Base-by-base conservation (phyloP, 2,888 invertebrate species). In the Ceramica pisi region DNA sequence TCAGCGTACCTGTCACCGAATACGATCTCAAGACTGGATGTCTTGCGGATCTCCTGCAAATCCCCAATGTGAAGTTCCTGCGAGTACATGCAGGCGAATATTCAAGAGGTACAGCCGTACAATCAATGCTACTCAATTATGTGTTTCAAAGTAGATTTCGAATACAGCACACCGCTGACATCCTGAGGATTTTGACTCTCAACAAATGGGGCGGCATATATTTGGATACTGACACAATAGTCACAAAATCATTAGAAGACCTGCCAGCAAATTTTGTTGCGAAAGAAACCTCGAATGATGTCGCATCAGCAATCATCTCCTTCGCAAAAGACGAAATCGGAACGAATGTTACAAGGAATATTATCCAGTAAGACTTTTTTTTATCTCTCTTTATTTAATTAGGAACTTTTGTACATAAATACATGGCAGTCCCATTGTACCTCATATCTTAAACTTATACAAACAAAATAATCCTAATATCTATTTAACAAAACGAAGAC, bases 191-290 rank as follows among this genome's bases (percentile, higher is more conserved):
- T 80, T 87, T 97, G 46, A 97, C 97, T 0, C 92, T 98, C 0
- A 97, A 97, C 96, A 97, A 97, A 87, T 98, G 96, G 88, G 97
- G 97, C 14, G 98, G 98, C 0, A 97, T 97, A 55, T 98, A 98
- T 87, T 89, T 98, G 64, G 98, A 98, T 86, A 92, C 97, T 78
- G 98, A 98, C 88, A 97, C 97, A 1, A 96, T 98, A 23, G 96
- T 97, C 4, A 94, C 96, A 44, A 97, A 96, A 78, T 93, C 95
- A 23, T 87, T 97, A 53, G 94, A 96, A 53, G 85, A 90, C 4
- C 86, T 97, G 16, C 92, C 87, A 10, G 84, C 87, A 14, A 97
- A 97, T 89, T 97, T 96, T 84, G 96, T 97, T 12, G 97, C 97
- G 1, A 96, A 96, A 8, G 97, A 97, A 72, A 97, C 96, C 90